Conservation (phyloP, 1,140 invertebrate species). For the Drosophila bocqueti region DNA sequence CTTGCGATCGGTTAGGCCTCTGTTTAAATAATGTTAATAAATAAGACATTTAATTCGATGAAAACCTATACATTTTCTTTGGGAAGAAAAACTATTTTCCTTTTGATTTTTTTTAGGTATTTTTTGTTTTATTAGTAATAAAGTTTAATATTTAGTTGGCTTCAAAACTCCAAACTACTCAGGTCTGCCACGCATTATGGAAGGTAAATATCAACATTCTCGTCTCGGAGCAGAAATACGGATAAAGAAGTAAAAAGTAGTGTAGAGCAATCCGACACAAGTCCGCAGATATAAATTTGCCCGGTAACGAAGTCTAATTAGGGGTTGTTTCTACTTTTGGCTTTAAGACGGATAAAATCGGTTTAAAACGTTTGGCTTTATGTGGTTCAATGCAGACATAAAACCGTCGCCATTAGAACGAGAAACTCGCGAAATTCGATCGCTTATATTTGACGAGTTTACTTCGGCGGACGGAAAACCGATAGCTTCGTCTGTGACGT, state of each 20-base stretch:
- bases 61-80: not conserved
- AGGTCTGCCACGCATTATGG: slow-evolving; percentile 26
- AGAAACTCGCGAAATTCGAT: too few relatives aligned
- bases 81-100: not conserved
- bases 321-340: too few relatives aligned
- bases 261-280: slow-evolving; percentile 2
- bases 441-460: not conserved
- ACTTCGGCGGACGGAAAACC: slow-evolving; percentile 3
- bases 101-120: slow-evolving; percentile 3
- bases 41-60: slow-evolving; percentile 34
- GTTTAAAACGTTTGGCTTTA: too few relatives aligned
- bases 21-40: slow-evolving; percentile 48
- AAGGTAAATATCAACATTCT: slow-evolving; percentile 54
- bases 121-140: slow-evolving; percentile 64
- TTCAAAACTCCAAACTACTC: slow-evolving; percentile 40
- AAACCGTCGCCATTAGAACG: too few relatives aligned
- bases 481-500: not conserved
- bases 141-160: slow-evolving; percentile 48
- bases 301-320: not conserved
- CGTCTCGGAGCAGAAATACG: slow-evolving; percentile 27
- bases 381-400: too few relatives aligned
- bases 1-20: not conserved
- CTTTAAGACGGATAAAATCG: too few relatives aligned
- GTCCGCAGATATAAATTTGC: not conserved
- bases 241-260: slow-evolving; percentile 44